Percentiles rank a stretch among this genome's conserved stretches.
These are phyloP conservation scores for Drosophila triauraria DNA, from an alignment of 1,140 invertebrate genomes.

Conservation along the genomic window DNA sequence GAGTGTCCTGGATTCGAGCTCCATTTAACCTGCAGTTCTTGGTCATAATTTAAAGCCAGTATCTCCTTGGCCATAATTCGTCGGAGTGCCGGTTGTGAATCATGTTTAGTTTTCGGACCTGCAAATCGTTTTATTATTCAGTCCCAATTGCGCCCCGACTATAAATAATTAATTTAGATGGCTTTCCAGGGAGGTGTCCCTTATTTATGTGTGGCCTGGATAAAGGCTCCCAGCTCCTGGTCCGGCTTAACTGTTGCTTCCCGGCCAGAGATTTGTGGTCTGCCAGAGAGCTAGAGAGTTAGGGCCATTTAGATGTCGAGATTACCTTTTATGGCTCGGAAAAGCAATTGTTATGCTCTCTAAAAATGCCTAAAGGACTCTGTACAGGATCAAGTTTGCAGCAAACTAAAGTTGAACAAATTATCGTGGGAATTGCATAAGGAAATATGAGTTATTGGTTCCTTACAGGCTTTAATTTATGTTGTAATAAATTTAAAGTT, in stretches of 20 bases:
- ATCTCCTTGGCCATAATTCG: conserved; percentile 62
- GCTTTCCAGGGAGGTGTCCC: conserved; percentile 27
- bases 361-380: neutral
- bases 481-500: no score
- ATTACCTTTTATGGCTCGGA: conserved; percentile 61
- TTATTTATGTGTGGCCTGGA: conserved; percentile 61
- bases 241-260: conserved; percentile 72
- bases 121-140: conserved; percentile 82
- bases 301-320: conserved; percentile 66
- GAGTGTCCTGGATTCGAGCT: conserved; percentile 30
- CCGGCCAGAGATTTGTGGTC: conserved; percentile 59
- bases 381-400: neutral
- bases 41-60: conserved; percentile 69
- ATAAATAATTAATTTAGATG: conserved; percentile 83
- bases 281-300: conserved; percentile 25
- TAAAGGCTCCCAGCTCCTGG: neutral
- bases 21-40: conserved; percentile 37
- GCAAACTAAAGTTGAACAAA: neutral
- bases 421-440: neutral
- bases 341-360: neutral
- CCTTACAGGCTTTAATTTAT: no score
- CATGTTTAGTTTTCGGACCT: conserved; percentile 68
- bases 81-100: conserved; percentile 49
- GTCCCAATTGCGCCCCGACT: conserved; percentile 69
- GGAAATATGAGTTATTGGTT: neutral